A percentile compares a stretch with the other conserved stretches of the same genome.
These are phyloP conservation scores for Petrophora chlorosata DNA, from an alignment of 2,888 invertebrate species.

Conservation along the genomic window DNA sequence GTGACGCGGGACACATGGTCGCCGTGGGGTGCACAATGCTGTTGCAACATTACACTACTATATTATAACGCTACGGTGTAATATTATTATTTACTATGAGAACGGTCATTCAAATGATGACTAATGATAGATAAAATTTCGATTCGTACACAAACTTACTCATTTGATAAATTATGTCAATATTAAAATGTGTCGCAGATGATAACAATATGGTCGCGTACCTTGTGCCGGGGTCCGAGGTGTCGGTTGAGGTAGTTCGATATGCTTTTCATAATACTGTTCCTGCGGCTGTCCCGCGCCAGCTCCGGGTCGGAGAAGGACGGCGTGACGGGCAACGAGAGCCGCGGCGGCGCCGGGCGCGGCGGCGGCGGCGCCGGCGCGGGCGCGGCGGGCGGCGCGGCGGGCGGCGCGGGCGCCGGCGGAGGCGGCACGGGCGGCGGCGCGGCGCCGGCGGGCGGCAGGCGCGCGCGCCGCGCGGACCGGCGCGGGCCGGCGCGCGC, in stretches of 20 bases:
- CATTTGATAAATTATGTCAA: conserved; percentile 12
- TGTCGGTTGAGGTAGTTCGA: conserved; percentile 92
- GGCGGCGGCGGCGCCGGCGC: conserved; percentile 47
- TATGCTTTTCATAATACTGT: conserved; percentile 92
- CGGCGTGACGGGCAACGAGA: conserved; percentile 64
- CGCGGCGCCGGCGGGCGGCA: conserved; percentile 37
- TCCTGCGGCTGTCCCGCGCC: conserved; percentile 86
- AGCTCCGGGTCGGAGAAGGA: conserved; percentile 85
- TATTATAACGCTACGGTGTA: no score
- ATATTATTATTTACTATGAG: no score
- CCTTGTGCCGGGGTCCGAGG: conserved; percentile 85
- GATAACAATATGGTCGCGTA: conserved; percentile 47
- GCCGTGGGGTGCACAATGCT: conserved; percentile 1
- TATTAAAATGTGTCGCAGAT: background rate
- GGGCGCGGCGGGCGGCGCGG: conserved; percentile 44
- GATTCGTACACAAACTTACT: conserved; percentile 16
- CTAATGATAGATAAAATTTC: background rate
- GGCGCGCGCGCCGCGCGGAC: conserved; percentile 34
- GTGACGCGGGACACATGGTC: conserved; percentile 1
- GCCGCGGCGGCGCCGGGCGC: conserved; percentile 56
- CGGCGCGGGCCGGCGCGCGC: background rate
- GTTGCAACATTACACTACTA: background rate
- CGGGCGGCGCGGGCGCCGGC: conserved; percentile 45
- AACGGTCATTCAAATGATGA: no score
- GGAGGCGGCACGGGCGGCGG: conserved; percentile 64